Evolutionary conservation across 2,888 invertebrate genomes (phyloP), one percentile per base, ranked within the genome.

Genomic region (Napeogenes inachia): DNA sequence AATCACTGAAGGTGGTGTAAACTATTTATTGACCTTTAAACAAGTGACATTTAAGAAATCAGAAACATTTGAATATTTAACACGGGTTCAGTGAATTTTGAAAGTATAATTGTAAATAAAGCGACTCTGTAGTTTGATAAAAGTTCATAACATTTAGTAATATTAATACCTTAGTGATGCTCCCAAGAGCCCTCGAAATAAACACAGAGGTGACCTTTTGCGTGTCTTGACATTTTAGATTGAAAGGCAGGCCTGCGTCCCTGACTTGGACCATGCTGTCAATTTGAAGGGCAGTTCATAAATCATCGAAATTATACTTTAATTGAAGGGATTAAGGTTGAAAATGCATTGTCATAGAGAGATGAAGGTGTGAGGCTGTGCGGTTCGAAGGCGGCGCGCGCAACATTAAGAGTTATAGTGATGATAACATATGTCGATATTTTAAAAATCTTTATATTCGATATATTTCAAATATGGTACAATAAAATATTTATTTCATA

Each of bases 311-410:
- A 73, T 67, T 59, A 38, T 57, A 68, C 75, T 62, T 68, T 77
- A 67, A 66, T 10, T 12, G 46, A 2, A 64, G 0, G 53, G 0
- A 1, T 42, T 68, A 80, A 67, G 71, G 81, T 71, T 56, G 57
- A 65, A 58, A 75, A 75, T 81, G 54, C 68, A 63, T 59, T 75
- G 79, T 56, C 50, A 6, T 54, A 2, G 47, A 30, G 78, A 78
- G 86, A 85, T 80, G 75, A 78, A 79, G 81, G 79, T 79, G 69
- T 66, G 72, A 73, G 74, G 73, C 72, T 73, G 77, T 77, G 82
- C 78, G 84, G 77, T 68, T 72, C 75, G 77, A 76, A 66, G 72
- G 63, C 80, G 80, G 85, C 87, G 88, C 87, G 87, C 87, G 87
- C 87, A 88, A 78, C 79, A 73, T 81, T 77, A 68, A 73, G 71